Conservation (phyloP, 1,140 invertebrate genomes). For the Amphibalanus amphitrite region DNA sequence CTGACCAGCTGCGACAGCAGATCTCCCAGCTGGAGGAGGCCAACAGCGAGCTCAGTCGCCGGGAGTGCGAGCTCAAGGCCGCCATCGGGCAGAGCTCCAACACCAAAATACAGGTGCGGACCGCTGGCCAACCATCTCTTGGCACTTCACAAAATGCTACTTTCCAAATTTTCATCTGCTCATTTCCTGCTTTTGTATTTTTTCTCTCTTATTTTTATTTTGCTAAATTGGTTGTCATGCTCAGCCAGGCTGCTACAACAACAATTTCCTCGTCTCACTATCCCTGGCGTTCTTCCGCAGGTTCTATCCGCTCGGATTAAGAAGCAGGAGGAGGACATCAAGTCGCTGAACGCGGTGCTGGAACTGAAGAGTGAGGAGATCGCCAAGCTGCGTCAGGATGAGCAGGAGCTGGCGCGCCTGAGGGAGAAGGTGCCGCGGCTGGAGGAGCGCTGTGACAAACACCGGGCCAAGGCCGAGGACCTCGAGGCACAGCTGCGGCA, state of each 20-base stretch:
- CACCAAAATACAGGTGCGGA: background rate
- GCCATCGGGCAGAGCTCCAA: background rate
- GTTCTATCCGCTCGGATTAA: background rate
- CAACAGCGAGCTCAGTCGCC: background rate
- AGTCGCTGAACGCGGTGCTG: background rate
- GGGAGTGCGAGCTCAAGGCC: background rate
- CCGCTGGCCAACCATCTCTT: background rate
- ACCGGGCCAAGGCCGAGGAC: constrained; percentile 41
- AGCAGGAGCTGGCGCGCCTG: background rate
- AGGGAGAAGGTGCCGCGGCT: constrained; percentile 27
- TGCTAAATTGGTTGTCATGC: no score
- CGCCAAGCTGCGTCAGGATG: background rate
- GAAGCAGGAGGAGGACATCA: background rate
- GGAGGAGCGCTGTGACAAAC: constrained; percentile 21
- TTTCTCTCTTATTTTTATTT: no score
- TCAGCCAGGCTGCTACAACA: no score
- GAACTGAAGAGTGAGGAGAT: background rate
- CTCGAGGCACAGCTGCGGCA: constrained; percentile 39
- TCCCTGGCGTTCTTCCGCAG: no score
- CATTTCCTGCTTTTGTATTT: no score
- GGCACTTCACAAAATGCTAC: no score
- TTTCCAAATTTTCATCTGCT: no score
- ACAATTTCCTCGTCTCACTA: no score
- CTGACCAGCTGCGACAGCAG: constrained; percentile 17
- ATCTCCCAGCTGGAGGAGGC: background rate